A percentile compares a stretch with the other conserved stretches of the same genome.
Evolutionary conservation across 2,797 vertebrate genomes (phyloP).

Genomic region (Sitta carolinensis): DNA sequence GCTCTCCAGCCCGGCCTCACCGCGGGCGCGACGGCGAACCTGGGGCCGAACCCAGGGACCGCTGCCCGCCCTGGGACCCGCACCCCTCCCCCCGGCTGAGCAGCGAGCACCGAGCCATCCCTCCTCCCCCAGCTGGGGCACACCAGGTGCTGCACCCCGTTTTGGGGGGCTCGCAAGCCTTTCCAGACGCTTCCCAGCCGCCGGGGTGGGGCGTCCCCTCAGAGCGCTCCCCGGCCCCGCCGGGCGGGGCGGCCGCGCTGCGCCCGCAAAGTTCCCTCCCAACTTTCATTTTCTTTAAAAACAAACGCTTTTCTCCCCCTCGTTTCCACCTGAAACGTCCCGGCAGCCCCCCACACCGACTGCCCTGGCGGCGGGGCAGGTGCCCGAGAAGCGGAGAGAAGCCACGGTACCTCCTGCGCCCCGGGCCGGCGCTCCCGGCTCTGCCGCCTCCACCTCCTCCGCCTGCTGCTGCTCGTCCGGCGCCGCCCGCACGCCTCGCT

Average conservation of each 20-base stretch:
- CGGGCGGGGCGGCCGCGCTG: neutral
- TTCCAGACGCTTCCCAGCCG: accelerated
- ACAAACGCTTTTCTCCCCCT: too few relatives aligned
- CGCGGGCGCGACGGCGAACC: accelerated
- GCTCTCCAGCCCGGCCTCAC: accelerated
- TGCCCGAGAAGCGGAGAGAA: neutral
- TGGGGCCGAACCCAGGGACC: neutral
- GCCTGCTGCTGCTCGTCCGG: too few relatives aligned
- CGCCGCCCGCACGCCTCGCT: neutral
- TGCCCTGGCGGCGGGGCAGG: neutral
- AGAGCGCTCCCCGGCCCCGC: neutral
- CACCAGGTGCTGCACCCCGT: accelerated
- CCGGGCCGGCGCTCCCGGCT: neutral
- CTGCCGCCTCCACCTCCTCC: neutral
- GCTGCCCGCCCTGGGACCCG: neutral
- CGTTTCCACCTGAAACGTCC: neutral
- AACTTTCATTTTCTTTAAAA: neutral
- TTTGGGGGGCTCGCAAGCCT: accelerated
- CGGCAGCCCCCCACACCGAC: neutral
- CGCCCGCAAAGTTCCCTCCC: neutral
- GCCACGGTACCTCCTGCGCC: constrained; percentile 22
- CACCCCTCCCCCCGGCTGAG: neutral
- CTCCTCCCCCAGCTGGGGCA: neutral
- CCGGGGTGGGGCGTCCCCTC: neutral
- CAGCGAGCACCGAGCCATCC: neutral